Base-by-base conservation (phyloP, 2,797 vertebrate species). In the Hylomyscus alleni region DNA sequence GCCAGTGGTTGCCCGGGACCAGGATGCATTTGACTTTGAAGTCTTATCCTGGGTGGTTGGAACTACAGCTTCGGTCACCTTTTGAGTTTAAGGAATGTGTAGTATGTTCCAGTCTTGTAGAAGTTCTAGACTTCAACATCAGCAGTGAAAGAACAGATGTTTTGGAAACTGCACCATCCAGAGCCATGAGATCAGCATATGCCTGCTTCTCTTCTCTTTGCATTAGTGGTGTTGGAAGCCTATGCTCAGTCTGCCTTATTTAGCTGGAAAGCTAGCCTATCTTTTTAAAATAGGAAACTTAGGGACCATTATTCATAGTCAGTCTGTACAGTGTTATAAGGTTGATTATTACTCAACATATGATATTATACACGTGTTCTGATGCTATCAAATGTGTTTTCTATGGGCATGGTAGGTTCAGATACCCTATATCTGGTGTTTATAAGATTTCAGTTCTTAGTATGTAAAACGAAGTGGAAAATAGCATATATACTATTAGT, bases 361-460 rank as follows among this genome's bases (percentile, higher is more conserved):
- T 67, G 81, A 37, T 86, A n/a, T 14, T 85, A 95, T 72, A 92
- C 31, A 65, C 56, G 37, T 81, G 20, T 76, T 95, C 20, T 89
- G 56, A 76, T 92, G 67, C 82, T 93, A 47, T 84, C 67, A 92
- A 78, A 54, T 95, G 17, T 67, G 19, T 78, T 95, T 58, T 91
- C 95, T 50, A 78, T 62, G 78, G 77, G 14, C 80, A 50, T 95
- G n/a, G n/a, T 83, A 13, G 40, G 58, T 24, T 93, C 60, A 94
- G 50, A 47, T 81, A 81, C 73, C 19, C 14, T 91, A 86, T 91
- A 69, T 81, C 54, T 93, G 89, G n/a, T 87, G 56, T 44, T 91
- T 85, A 9, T 80, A 69, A 90, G 56, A 3, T 20, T 13, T 95
- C 4, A 44, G 76, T 90, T 93, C 24, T 88, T 90, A 85, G 67